Percentiles rank a stretch among this genome's conserved stretches.
Evolutionary conservation across 2,113 vertebrate genomes (phyloP).

Genomic region (Agelaius phoeniceus): DNA sequence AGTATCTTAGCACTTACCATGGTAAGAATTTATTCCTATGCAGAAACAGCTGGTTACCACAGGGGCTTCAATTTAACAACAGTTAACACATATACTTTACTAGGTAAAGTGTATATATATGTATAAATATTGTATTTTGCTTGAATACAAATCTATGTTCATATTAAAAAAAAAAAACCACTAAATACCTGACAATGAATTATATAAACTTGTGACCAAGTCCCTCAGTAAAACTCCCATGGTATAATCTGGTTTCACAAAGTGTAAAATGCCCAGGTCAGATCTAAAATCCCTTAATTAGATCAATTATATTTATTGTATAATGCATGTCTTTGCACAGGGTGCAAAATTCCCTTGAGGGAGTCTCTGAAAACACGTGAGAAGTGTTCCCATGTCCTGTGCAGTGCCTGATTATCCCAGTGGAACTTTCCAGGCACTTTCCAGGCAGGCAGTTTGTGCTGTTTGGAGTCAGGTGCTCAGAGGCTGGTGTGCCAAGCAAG

Average conservation of each 20-base stretch:
- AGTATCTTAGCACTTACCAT: neutral
- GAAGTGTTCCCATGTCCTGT: neutral
- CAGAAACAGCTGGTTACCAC: neutral
- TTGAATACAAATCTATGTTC: neutral
- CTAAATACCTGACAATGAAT: neutral
- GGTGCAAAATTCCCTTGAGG: neutral
- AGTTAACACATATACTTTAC: neutral
- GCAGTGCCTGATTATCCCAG: neutral
- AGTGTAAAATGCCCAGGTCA: neutral
- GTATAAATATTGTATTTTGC: neutral
- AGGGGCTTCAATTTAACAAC: neutral
- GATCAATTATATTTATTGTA: neutral
- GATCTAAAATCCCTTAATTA: neutral
- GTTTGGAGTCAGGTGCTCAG: accelerated
- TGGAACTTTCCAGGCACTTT: neutral
- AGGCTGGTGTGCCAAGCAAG: neutral
- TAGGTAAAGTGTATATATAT: neutral
- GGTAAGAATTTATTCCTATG: neutral
- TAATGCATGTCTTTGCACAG: neutral
- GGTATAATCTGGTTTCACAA: neutral
- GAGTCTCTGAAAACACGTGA: neutral
- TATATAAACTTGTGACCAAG: neutral
- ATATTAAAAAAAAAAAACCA: neutral
- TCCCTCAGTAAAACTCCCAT: neutral
- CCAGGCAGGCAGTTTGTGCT: neutral